Evolutionary conservation across 2,888 invertebrate genomes (phyloP).

Genomic region (Acanthosepion esculentum): DNA sequence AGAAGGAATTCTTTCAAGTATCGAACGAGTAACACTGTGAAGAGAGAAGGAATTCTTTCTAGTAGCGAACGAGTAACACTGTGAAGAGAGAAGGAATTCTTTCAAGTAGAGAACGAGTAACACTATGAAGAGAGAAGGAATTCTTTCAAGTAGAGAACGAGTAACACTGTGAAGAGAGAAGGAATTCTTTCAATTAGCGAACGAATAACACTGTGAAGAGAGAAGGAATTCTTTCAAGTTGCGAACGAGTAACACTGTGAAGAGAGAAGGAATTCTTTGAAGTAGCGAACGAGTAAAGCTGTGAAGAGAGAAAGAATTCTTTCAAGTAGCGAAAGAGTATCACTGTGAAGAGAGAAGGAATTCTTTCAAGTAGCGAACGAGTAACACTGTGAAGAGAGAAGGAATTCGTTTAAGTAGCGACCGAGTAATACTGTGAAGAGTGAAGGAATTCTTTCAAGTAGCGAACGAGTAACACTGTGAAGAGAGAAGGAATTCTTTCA

Average conservation of each 20-base stretch:
- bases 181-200: no score
- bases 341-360: no score
- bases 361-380: no score
- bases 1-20: no score
- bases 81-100: no score
- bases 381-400: conserved; percentile 63
- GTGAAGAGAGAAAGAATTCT: conserved; percentile 48
- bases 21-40: no score
- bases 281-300: no score
- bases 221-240: background rate
- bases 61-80: background rate
- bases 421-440: background rate
- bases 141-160: background rate
- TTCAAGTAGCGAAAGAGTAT: background rate
- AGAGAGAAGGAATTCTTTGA: no score
- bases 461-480: no score
- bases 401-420: background rate
- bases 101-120: no score
- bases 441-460: no score
- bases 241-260: background rate
- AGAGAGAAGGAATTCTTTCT: conserved; percentile 24
- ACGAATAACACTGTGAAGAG: conserved; percentile 67
- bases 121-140: conserved; percentile 60
- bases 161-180: background rate
- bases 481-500: conserved; percentile 16